These are phyloP conservation scores for Setophaga kirtlandii DNA, from an alignment of 2,113 vertebrate genomes.

Conservation along the genomic window DNA sequence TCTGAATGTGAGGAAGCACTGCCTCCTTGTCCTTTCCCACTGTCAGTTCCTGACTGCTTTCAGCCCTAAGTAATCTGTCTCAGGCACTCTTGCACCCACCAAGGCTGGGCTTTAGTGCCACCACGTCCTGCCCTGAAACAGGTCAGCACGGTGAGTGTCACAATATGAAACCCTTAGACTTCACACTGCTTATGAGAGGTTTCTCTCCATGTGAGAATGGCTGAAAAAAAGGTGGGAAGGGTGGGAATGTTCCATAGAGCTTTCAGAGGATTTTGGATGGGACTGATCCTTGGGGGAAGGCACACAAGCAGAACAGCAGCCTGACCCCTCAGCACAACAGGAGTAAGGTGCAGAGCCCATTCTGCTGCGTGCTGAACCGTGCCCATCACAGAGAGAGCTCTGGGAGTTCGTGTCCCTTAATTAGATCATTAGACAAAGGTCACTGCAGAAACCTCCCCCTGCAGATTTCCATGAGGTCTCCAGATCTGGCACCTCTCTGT, in stretches of 20 bases:
- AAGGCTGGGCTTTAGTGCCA: neutral
- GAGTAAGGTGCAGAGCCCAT: neutral
- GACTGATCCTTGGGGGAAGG: neutral
- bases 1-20: neutral
- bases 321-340: neutral
- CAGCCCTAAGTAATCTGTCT: neutral
- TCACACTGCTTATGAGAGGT: neutral
- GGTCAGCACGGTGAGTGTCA: neutral
- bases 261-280: neutral
- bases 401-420: neutral
- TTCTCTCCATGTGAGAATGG: neutral
- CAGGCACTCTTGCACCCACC: neutral
- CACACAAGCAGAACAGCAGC: neutral
- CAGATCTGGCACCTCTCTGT: neutral
- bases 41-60: neutral
- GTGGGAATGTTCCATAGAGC: neutral
- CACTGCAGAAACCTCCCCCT: neutral
- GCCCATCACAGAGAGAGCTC: neutral
- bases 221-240: neutral
- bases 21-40: neutral
- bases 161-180: neutral
- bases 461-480: neutral
- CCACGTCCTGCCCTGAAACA: neutral
- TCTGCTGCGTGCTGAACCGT: neutral
- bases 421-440: conserved; percentile 37